Percentiles rank a stretch among this genome's conserved stretches.
Evolutionary conservation across 2,113 vertebrate species (phyloP).

Genomic region (Channa maculata): DNA sequence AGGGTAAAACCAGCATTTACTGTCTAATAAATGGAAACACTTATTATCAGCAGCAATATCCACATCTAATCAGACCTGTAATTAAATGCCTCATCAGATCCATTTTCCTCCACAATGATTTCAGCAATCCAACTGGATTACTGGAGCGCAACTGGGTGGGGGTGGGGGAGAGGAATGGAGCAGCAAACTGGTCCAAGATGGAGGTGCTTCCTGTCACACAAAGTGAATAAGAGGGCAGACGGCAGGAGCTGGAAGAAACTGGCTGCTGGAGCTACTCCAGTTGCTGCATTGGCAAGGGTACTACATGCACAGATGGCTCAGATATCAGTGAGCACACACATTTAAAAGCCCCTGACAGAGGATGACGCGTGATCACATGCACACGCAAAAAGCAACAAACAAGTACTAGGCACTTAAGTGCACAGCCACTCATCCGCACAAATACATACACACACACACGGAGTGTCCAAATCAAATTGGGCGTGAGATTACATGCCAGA

Average conservation of each 20-base stretch:
- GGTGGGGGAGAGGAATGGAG: constrained; percentile 30
- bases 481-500: constrained; percentile 62
- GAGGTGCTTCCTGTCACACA: constrained; percentile 43
- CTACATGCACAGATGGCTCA: constrained; percentile 75
- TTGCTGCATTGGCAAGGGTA: constrained; percentile 66
- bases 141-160: background rate
- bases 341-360: constrained; percentile 29
- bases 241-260: constrained; percentile 62
- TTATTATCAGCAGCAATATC: constrained; percentile 3
- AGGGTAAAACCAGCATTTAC: background rate
- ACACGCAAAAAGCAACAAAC: constrained; percentile 25
- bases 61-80: constrained; percentile 34
- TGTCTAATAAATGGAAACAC: background rate
- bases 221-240: constrained; percentile 51
- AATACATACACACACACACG: constrained; percentile 22
- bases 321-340: constrained; percentile 51
- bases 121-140: constrained; percentile 47
- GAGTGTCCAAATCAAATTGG: constrained; percentile 35
- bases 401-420: background rate
- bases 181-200: constrained; percentile 55
- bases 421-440: constrained; percentile 19
- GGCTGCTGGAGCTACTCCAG: constrained; percentile 64
- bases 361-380: constrained; percentile 20
- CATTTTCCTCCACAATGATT: constrained; percentile 32
- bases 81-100: constrained; percentile 60